Evolutionary conservation across 23 tunicate genomes (phyloP).

Genomic region (Aplidium turbinatum): DNA sequence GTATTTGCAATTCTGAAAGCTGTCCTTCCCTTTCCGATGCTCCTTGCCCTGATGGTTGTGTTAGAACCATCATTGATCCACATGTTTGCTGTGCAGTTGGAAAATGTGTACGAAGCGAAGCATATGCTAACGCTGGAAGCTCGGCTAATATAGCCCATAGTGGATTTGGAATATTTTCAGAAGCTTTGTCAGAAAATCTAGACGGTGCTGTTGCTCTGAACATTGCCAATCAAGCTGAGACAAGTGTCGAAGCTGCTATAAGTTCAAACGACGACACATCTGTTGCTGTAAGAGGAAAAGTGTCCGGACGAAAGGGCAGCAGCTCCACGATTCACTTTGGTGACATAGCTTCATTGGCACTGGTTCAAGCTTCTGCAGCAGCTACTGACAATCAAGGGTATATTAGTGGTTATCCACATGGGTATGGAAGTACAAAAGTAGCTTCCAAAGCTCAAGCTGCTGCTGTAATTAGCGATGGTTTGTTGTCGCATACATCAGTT

Average conservation of each 20-base stretch:
- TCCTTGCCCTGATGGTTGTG: slow-evolving; percentile 59
- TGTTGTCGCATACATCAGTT: background rate
- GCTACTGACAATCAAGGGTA: background rate
- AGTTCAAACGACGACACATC: background rate
- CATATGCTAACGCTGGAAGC: slow-evolving; percentile 27
- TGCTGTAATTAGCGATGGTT: background rate
- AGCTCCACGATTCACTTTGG: background rate
- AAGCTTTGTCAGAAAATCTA: background rate
- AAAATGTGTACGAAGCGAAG: slow-evolving; percentile 31
- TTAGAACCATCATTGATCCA: slow-evolving; percentile 43
- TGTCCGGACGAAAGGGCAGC: background rate
- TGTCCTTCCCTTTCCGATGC: slow-evolving; percentile 35
- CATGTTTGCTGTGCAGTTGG: slow-evolving; percentile 72
- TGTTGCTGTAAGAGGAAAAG: background rate
- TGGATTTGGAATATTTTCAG: slow-evolving; percentile 25
- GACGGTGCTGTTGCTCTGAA: background rate
- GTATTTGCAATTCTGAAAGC: slow-evolving; percentile 48
- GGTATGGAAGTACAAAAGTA: background rate
- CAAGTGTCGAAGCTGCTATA: slow-evolving; percentile 15
- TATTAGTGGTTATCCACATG: background rate
- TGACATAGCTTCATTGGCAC: background rate
- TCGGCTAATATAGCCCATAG: slow-evolving; percentile 2
- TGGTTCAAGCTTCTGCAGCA: background rate
- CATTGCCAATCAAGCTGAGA: background rate
- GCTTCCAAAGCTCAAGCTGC: slow-evolving; percentile 1